Conservation (phyloP, 2,113 vertebrate species). For the Rhea americana region DNA sequence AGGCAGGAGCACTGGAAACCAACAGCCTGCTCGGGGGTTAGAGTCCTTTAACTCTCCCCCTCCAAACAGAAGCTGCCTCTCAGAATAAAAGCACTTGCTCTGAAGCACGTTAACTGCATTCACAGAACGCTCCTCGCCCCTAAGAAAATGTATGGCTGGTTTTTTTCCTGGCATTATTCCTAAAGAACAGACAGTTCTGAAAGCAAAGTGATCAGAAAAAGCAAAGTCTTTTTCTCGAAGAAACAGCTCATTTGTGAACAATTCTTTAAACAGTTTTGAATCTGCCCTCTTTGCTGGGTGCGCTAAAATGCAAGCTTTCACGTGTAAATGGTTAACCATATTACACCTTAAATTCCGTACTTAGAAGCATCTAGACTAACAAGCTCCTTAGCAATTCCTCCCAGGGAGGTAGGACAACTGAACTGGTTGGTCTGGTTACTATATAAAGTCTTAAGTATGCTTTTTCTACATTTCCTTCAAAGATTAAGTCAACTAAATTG, state of each 20-base stretch:
- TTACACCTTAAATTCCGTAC: not conserved
- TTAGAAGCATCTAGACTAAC: slow-evolving; percentile 16
- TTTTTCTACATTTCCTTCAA: slow-evolving; percentile 22
- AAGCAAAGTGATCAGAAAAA: not conserved
- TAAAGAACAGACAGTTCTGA: not conserved
- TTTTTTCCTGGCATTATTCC: not conserved
- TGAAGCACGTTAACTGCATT: not conserved
- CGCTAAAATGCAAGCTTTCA: not conserved
- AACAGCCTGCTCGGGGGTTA: not conserved
- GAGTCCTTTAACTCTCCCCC: not conserved
- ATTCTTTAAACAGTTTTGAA: not conserved
- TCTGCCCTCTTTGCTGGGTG: not conserved
- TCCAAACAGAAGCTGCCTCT: not conserved
- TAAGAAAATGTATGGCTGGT: not conserved
- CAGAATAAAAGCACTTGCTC: not conserved
- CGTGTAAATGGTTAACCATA: not conserved
- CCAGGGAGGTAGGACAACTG: not conserved
- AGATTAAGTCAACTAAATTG: slow-evolving; percentile 10
- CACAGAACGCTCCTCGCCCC: rapidly evolving
- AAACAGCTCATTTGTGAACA: not conserved
- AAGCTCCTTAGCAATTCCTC: slow-evolving; percentile 25
- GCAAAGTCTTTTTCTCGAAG: not conserved
- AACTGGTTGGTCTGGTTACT: slow-evolving; percentile 24
- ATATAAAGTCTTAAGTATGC: not conserved
- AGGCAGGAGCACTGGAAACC: not conserved